Percentiles rank a stretch among this genome's conserved stretches.
Evolutionary conservation across 2,113 vertebrate species (phyloP).

Genomic region (Actenoides hombroni): DNA sequence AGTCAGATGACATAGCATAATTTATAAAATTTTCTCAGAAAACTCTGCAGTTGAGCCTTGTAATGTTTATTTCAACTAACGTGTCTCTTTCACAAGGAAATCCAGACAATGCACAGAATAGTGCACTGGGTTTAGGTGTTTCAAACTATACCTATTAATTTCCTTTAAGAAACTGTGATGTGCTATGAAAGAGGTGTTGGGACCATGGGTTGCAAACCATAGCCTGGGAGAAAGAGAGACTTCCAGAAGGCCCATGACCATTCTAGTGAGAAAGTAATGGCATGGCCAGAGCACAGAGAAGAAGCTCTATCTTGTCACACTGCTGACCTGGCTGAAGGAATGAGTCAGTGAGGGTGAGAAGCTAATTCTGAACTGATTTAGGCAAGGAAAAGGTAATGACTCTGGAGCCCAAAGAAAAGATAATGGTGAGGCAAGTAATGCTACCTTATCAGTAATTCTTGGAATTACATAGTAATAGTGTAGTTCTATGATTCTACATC

Average conservation of each 20-base stretch:
- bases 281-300: neutral
- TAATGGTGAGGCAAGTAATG: neutral
- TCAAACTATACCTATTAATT: neutral
- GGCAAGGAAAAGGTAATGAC: neutral
- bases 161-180: neutral
- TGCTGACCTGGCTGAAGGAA: neutral
- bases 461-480: neutral
- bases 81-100: neutral
- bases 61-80: neutral
- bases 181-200: neutral
- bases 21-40: neutral
- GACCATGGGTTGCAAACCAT: rapidly evolving
- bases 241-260: rapidly evolving
- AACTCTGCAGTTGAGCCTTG: neutral
- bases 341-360: neutral
- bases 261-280: neutral
- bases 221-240: neutral
- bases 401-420: neutral
- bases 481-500: no score
- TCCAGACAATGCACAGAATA: neutral
- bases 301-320: rapidly evolving
- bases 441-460: neutral
- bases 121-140: neutral
- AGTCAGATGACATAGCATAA: neutral
- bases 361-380: neutral